Evolutionary conservation across 2,797 vertebrate species (phyloP).

Genomic region (Arnoldichthys spilopterus): DNA sequence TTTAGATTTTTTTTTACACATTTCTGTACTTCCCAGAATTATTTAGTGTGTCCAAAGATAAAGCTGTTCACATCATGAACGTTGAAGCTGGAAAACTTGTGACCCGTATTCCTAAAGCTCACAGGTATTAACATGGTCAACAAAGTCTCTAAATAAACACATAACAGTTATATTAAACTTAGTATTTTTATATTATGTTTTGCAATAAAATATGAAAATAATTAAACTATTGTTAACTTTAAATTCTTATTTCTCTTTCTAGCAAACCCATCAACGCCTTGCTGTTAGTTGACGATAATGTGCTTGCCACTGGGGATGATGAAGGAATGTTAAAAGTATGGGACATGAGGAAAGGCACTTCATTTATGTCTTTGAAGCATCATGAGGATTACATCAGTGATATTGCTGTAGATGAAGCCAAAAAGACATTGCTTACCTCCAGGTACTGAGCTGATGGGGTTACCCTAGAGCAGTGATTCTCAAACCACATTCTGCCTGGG

Average conservation of each 20-base stretch:
- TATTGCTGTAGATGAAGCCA: slow-evolving; percentile 84
- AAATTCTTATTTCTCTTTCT: slow-evolving; percentile 60
- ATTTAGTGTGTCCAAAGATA: slow-evolving; percentile 90
- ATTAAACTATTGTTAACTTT: neutral
- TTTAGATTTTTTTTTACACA: no score
- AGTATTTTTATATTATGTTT: no score
- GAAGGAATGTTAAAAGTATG: slow-evolving; percentile 88
- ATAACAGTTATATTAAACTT: no score
- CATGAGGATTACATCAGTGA: slow-evolving; percentile 95
- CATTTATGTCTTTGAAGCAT: slow-evolving; percentile 88
- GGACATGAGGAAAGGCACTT: slow-evolving; percentile 88
- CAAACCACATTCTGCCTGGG: no score
- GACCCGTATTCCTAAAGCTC: slow-evolving; percentile 82
- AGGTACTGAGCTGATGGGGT: slow-evolving; percentile 74
- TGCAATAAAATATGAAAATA: neutral
- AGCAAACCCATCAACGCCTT: slow-evolving; percentile 86
- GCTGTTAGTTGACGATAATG: slow-evolving; percentile 86
- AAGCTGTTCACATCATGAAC: slow-evolving; percentile 86
- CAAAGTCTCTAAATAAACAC: no score
- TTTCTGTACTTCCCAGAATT: slow-evolving; percentile 72
- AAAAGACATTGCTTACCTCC: slow-evolving; percentile 87
- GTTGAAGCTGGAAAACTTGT: slow-evolving; percentile 86
- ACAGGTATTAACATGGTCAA: slow-evolving; percentile 75
- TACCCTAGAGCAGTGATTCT: neutral
- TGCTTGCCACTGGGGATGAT: slow-evolving; percentile 92